These are phyloP conservation scores for Lumbricus terrestris DNA, from an alignment of 2,888 invertebrate species.

Conservation along the genomic window DNA sequence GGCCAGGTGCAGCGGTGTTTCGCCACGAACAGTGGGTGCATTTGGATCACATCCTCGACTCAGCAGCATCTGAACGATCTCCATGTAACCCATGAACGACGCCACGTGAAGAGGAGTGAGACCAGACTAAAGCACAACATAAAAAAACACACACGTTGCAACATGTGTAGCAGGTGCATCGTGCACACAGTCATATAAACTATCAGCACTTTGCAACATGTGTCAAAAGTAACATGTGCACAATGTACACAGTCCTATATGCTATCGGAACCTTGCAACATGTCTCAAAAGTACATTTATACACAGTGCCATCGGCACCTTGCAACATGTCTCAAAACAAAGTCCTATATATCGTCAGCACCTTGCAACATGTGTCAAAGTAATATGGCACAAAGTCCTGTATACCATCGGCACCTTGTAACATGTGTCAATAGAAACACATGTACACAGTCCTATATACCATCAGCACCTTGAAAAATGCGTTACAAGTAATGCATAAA, in stretches of 20 bases:
- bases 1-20: constrained; percentile 96
- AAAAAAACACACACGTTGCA: background rate
- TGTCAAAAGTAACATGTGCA: background rate
- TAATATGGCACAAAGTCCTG: too few species aligned
- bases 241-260: too few species aligned
- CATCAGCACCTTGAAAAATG: background rate
- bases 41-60: constrained; percentile 95
- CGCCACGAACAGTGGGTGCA: constrained; percentile 95
- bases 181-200: too few species aligned
- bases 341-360: too few species aligned
- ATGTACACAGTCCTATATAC: background rate
- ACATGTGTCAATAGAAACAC: background rate
- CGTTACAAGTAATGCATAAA: background rate
- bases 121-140: constrained; percentile 66
- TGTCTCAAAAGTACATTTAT: too few species aligned
- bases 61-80: constrained; percentile 90
- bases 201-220: background rate
- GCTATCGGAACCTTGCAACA: too few species aligned
- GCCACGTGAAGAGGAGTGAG: constrained; percentile 97
- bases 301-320: too few species aligned
- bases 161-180: too few species aligned
- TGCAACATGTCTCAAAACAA: too few species aligned
- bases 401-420: too few species aligned
- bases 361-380: too few species aligned
- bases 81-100: constrained; percentile 99